phyloP scores from a whole-genome alignment of 2,888 invertebrate genomes.

The Glaucopsyche alexis region DNA sequence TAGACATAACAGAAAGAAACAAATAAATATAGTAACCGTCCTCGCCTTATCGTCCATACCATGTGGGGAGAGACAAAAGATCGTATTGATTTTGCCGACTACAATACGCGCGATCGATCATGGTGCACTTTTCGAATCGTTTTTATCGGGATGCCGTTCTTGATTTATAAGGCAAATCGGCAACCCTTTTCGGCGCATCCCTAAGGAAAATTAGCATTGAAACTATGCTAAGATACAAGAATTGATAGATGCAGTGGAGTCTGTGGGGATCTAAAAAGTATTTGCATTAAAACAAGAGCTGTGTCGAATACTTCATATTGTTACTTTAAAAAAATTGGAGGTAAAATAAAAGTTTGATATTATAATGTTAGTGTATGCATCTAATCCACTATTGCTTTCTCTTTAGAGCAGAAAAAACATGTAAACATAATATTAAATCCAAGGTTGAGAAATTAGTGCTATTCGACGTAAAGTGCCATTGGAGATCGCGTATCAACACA shows the following conservation, averaged over 20 bases:
- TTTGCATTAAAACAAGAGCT: no score
- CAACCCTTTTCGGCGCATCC: background rate
- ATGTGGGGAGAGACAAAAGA: slow-evolving; percentile 71
- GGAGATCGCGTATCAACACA: background rate
- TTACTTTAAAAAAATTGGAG: no score
- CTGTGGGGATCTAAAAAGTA: no score
- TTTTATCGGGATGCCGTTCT: no score
- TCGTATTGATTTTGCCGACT: slow-evolving; percentile 69
- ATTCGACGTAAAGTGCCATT: slow-evolving; percentile 14
- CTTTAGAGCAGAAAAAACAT: background rate
- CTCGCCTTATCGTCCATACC: slow-evolving; percentile 59
- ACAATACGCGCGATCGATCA: slow-evolving; percentile 42
- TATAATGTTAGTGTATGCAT: no score
- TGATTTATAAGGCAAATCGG: no score
- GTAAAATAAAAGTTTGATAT: no score
- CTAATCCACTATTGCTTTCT: no score
- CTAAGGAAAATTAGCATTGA: background rate
- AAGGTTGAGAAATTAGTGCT: background rate
- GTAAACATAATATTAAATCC: background rate
- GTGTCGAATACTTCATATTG: no score
- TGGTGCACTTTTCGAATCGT: slow-evolving; percentile 43
- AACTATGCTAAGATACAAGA: background rate
- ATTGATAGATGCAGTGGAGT: background rate
- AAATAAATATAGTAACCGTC: slow-evolving; percentile 63
- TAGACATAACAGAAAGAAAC: slow-evolving; percentile 52